Percentiles rank a stretch among this genome's conserved stretches.
Conservation (phyloP, 1,140 invertebrate genomes). For the Achroia grisella region DNA sequence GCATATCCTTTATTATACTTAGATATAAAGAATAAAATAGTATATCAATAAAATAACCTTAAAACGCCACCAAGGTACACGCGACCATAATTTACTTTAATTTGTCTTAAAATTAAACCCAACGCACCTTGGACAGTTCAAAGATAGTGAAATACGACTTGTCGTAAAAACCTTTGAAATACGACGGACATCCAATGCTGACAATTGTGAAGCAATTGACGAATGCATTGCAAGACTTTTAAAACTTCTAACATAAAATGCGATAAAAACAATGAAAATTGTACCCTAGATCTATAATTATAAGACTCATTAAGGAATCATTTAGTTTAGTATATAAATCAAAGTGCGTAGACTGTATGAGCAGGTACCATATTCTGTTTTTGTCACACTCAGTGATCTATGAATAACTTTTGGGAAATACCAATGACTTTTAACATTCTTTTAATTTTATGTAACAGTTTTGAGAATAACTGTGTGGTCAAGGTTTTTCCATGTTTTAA, state of each 20-base stretch:
- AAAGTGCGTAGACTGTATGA: conserved; percentile 8
- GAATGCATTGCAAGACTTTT: conserved; percentile 19
- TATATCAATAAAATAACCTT: not conserved
- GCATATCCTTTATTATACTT: no score
- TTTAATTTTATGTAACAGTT: not conserved
- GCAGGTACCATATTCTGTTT: conserved; percentile 22
- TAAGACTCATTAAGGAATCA: not conserved
- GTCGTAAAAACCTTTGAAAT: conserved; percentile 52
- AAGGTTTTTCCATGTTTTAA: no score
- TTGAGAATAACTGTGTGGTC: not conserved
- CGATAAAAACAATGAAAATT: no score
- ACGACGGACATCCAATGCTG: conserved; percentile 32
- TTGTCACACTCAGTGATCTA: conserved; percentile 26
- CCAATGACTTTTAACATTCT: no score
- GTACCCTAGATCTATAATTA: no score
- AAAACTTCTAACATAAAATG: not conserved
- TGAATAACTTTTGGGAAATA: conserved; percentile 29
- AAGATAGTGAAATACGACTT: conserved; percentile 41
- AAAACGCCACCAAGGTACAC: no score
- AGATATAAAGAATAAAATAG: no score
- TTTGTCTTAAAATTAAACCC: conserved; percentile 13
- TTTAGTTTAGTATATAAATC: conserved; percentile 14
- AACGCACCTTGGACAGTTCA: conserved; percentile 24
- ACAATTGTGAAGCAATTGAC: conserved; percentile 53
- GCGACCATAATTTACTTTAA: conserved; percentile 10